These are phyloP conservation scores for Baryphthengus martii DNA, from an alignment of 2,113 vertebrate species.

Conservation along the genomic window DNA sequence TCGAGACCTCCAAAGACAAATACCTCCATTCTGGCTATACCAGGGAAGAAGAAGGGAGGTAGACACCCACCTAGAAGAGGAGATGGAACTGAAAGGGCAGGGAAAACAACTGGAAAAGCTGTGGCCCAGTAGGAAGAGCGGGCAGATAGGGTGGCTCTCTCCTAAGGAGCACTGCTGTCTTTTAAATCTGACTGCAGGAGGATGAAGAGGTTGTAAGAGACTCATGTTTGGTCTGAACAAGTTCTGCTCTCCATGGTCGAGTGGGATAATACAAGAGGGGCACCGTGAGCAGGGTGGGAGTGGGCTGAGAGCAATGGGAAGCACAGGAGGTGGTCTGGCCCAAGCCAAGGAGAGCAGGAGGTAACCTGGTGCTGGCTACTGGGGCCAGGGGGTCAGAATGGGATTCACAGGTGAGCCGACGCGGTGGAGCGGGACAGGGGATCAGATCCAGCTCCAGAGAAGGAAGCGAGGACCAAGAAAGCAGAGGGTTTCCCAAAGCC, in stretches of 20 bases:
- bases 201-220: background rate
- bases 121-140: background rate
- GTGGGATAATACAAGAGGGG: background rate
- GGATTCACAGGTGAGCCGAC: background rate
- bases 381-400: background rate
- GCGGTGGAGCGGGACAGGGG: rapidly evolving
- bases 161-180: background rate
- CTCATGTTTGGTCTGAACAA: background rate
- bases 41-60: background rate
- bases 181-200: background rate
- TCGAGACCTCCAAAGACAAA: background rate
- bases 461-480: background rate
- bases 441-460: background rate
- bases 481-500: background rate
- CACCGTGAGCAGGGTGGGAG: background rate
- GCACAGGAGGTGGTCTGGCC: background rate
- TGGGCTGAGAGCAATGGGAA: background rate
- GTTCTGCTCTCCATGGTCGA: background rate
- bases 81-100: background rate
- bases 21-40: background rate
- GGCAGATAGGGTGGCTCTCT: background rate
- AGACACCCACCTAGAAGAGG: background rate
- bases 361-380: background rate
- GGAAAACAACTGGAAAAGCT: background rate
- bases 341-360: background rate